Evolutionary conservation across 2,113 vertebrate species (phyloP), one percentile per base, ranked within the genome.

Genomic region (Callionymus lyra): DNA sequence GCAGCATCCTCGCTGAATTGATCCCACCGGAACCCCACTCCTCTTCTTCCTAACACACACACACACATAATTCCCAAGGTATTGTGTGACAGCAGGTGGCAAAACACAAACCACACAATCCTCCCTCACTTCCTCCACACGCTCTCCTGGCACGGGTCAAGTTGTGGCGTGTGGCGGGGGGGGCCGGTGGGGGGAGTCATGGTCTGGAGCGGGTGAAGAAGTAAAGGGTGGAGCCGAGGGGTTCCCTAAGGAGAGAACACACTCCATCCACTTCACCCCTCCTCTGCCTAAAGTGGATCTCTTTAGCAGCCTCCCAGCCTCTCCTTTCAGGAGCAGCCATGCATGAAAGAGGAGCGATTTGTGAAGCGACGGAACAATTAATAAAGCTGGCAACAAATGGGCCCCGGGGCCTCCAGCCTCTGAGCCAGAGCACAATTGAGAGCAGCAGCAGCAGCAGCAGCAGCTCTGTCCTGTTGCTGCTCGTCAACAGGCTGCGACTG

Each of bases 341-440:
- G 81, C 83, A 68, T 87, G 81, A 84, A 83, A 73, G 76, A 74
- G 74, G 75, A 76, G 80, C 80, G 76, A 82, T 86, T 85, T 85
- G 84, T 83, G 77, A 85, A 82, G 78, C 79, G 57, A 61, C 50
- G 38, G 52, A 77, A 79, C 83, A 84, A 86, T 85, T 83, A 79
- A 86, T 85, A 82, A 81, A 78, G 65, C 62, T 73, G 70, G 74
- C 77, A 80, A 76, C 77, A 81, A 81, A 78, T 71, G 77, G 69
- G 65, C 76, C 76, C 65, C 53, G 70, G 82, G 69, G 82, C 63
- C 65, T 65, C 50, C 16, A 21, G 69, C 61, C 63, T 53, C 47
- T 49, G 42, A 15, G 42, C 57, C 34, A 44, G 16, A 27, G 76
- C 65, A 63, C 67, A 65, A 73, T 77, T 65, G 64, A 70, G 74